Percentiles rank a stretch among this genome's conserved stretches.
Conservation (phyloP, 2,113 vertebrate genomes). For the Erpornis zantholeuca region DNA sequence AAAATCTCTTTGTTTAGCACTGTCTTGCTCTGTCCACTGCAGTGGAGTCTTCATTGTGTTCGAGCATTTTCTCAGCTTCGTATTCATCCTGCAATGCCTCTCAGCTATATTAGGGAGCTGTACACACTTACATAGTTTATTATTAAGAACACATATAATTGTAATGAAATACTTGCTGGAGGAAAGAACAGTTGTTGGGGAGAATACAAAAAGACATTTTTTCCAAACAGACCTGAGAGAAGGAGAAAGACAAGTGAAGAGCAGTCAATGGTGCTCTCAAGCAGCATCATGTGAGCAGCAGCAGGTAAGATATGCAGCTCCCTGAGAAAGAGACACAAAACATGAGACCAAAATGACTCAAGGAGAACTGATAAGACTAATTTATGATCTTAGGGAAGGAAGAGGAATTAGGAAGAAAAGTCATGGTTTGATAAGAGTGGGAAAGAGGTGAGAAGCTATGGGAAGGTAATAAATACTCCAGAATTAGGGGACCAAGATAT, state of each 20-base stretch:
- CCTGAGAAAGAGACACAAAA: neutral
- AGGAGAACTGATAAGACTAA: neutral
- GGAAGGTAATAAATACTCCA: neutral
- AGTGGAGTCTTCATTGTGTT: neutral
- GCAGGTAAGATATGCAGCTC: neutral
- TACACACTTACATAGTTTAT: rapidly evolving
- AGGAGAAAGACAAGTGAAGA: neutral
- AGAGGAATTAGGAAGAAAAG: neutral
- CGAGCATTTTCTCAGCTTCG: neutral
- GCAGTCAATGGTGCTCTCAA: neutral
- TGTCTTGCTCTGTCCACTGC: neutral
- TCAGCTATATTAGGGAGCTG: neutral
- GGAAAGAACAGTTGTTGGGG: neutral
- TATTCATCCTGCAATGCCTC: neutral
- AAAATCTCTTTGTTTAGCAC: neutral
- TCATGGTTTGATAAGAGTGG: neutral
- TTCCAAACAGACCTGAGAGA: neutral
- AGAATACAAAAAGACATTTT: neutral
- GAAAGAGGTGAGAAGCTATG: neutral
- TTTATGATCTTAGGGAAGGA: neutral
- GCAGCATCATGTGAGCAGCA: neutral
- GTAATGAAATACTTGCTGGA: neutral
- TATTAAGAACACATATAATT: neutral
- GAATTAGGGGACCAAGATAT: neutral
- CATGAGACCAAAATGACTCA: neutral